These are phyloP conservation scores for Acanthosepion pharaonis DNA, from an alignment of 2,888 invertebrate species.

Conservation along the genomic window DNA sequence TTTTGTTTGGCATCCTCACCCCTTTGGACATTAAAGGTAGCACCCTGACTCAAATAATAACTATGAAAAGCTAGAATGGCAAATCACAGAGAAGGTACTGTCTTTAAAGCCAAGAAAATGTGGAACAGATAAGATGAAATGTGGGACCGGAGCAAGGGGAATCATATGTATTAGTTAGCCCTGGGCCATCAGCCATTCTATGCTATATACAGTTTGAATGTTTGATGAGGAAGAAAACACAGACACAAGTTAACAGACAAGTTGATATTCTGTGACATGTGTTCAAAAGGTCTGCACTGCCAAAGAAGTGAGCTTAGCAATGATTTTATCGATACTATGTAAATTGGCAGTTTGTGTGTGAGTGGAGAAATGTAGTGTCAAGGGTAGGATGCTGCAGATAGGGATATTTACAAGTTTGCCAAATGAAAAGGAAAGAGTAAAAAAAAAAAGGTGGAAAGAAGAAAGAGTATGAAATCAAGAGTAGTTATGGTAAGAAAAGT, in stretches of 20 bases:
- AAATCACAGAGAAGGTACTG: neutral
- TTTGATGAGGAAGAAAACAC: neutral
- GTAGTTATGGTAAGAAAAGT: neutral
- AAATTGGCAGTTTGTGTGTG: neutral
- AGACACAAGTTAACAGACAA: neutral
- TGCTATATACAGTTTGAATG: neutral
- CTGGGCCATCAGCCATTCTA: neutral
- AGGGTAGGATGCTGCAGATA: neutral
- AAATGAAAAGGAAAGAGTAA: neutral
- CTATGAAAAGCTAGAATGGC: neutral
- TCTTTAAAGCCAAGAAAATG: neutral
- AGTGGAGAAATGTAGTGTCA: constrained; percentile 33
- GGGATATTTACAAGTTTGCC: neutral
- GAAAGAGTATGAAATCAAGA: neutral
- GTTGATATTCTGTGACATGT: neutral
- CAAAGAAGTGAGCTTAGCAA: constrained; percentile 15
- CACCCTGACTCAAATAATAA: constrained; percentile 47
- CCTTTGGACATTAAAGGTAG: constrained; percentile 48
- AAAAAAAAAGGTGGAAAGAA: neutral
- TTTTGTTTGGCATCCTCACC: neutral
- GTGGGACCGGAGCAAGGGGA: constrained; percentile 25
- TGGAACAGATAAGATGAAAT: constrained; percentile 34
- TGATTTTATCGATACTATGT: neutral
- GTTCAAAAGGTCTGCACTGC: neutral
- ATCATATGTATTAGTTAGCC: constrained; percentile 22